These are phyloP conservation scores for human DNA, from an alignment of 2,113 vertebrate genomes.

Conservation along the genomic window GRCh38 chr6:61647501-61648000, in stretches of 20 bases:
- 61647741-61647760: background rate
- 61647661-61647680: background rate
- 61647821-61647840: background rate
- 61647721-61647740: background rate
- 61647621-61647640: background rate
- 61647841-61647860: background rate
- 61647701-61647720: background rate
- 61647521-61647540: background rate
- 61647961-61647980: background rate
- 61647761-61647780: background rate
- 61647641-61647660: background rate
- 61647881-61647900: background rate
- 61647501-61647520: constrained; percentile 23
- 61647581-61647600: background rate
- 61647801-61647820: background rate
- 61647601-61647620: background rate
- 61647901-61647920: background rate
- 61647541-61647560: constrained; percentile 1
- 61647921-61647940: background rate
- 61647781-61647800: background rate
- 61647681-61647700: background rate
- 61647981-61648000: background rate
- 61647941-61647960: background rate
- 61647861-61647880: background rate
- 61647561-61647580: background rate